A percentile compares a stretch with the other conserved stretches of the same genome.
phyloP scores from a whole-genome alignment of 2,113 vertebrate genomes.

The Ceratotherium simum region DNA sequence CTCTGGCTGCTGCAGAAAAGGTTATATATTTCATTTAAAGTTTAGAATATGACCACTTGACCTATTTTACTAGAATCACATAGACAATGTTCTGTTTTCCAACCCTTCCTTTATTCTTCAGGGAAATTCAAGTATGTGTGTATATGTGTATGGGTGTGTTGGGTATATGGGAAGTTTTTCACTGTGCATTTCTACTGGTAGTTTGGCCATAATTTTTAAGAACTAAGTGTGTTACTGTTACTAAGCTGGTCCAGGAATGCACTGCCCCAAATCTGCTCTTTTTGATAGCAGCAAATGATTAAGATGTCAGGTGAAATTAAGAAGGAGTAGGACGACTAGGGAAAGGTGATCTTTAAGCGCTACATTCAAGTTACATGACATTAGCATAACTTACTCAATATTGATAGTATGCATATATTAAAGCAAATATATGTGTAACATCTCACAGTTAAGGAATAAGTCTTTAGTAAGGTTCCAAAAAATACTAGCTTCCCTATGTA shows the following conservation, averaged over 20 bases:
- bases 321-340: background rate
- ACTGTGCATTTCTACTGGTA: background rate
- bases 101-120: background rate
- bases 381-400: background rate
- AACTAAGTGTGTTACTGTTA: background rate
- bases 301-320: background rate
- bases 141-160: background rate
- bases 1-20: background rate
- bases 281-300: conserved; percentile 24
- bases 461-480: conserved; percentile 40
- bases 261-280: background rate
- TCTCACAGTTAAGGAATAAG: background rate
- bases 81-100: background rate
- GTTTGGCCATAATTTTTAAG: background rate
- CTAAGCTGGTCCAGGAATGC: background rate
- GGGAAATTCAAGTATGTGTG: background rate
- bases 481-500: background rate
- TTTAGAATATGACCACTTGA: background rate
- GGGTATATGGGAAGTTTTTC: background rate
- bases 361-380: background rate
- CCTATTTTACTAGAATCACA: conserved; percentile 26
- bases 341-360: background rate
- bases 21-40: background rate
- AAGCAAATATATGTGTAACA: background rate
- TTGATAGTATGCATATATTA: background rate